Conservation (phyloP, 2,797 vertebrate species). For the Brotula barbata region DNA sequence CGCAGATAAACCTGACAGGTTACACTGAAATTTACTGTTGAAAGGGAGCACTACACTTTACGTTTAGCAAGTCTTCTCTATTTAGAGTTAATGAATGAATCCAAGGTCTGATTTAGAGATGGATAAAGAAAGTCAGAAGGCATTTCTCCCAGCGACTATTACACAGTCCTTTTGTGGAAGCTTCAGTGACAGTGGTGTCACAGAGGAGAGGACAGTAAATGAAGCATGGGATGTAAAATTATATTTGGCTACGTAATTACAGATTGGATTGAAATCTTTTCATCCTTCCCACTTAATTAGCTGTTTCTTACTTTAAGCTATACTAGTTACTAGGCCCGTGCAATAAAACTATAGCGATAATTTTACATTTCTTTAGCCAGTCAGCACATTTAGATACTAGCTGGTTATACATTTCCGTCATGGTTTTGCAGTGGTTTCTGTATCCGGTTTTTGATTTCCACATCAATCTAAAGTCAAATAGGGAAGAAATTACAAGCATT, state of each 20-base stretch:
- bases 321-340: too few species aligned
- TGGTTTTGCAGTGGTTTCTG: too few species aligned
- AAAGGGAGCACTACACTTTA: too few species aligned
- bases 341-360: too few species aligned
- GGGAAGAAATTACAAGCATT: not conserved
- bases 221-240: constrained; percentile 29
- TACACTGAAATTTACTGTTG: not conserved
- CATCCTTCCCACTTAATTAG: constrained; percentile 36
- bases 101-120: not conserved
- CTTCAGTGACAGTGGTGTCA: constrained; percentile 30
- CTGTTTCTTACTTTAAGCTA: constrained; percentile 37
- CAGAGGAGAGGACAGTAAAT: constrained; percentile 40
- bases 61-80: not conserved
- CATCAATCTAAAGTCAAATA: too few species aligned
- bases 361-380: too few species aligned
- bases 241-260: constrained; percentile 39
- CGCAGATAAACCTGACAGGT: constrained; percentile 1
- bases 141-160: constrained; percentile 7
- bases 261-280: constrained; percentile 45
- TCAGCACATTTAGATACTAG: too few species aligned
- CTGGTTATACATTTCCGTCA: too few species aligned
- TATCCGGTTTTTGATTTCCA: too few species aligned
- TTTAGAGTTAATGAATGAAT: too few species aligned
- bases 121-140: not conserved
- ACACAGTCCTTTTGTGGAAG: constrained; percentile 11